Base-by-base conservation (phyloP, 2,888 invertebrate species). In the Pheosia tremula region DNA sequence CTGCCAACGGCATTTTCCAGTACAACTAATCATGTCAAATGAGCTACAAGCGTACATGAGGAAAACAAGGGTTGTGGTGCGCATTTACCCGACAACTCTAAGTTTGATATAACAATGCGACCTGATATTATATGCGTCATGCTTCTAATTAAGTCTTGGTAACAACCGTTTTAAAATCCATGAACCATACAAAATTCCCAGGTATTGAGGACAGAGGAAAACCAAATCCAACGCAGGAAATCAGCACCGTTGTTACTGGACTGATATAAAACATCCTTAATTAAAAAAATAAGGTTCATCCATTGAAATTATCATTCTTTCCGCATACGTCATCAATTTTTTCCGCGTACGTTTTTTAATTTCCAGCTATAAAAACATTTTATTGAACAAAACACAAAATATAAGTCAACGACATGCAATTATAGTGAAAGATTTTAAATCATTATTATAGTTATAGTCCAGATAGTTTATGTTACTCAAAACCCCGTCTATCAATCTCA, bases 11-110 rank as follows among this genome's bases (percentile, higher is more conserved):
- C 37, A 56, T 41, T 56, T 54, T 56, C 56, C 56, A 56, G 53
- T 37, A 37, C 10, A 37, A 53, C 36, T 11, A 37, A 53, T 38
- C 13, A 59, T 55, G n/a, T 54, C 49, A 62, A 64, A 41, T 57
- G 58, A 47, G 47, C n/a, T n/a, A 45, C 1, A 7, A 45, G 7
- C 13, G 13, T 13, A 13, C 24, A 61, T 43, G 55, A 69, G 71
- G 70, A 73, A 74, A 65, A 76, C 67, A 60, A 63, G 39, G 53
- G 50, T 38, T 56, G 8, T 54, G 6, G 13, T 6, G 41, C 9
- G 3, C 11, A 37, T 38, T 38, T n/a, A 11, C 24, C 36, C 36
- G 52, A 52, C 49, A 13, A 13, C 49, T 11, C 11, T 3, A 47
- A 5, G 47, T 47, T 47, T n/a, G 47, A 47, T 13, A 49, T 53